A percentile compares a stretch with the other conserved stretches of the same genome.
These are phyloP conservation scores for Cetonia aurata DNA, from an alignment of 2,888 invertebrate genomes.

Conservation along the genomic window DNA sequence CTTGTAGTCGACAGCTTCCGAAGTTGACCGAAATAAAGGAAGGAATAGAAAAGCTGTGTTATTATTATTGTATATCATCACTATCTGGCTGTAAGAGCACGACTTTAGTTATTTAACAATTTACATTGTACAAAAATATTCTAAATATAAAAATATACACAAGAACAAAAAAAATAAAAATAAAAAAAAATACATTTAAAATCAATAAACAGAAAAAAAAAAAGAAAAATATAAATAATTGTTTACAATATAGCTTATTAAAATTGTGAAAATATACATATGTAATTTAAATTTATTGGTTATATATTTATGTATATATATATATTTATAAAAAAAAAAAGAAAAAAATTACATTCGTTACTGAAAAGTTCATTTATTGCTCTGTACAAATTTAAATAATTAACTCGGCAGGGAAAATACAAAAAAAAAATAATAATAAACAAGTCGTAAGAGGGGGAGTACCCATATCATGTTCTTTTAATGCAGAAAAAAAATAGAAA, in stretches of 20 bases:
- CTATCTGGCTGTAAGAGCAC: slow-evolving; percentile 7
- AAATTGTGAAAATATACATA: slow-evolving; percentile 34
- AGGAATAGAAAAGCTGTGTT: not conserved
- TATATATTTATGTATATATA: no score
- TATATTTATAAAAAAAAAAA: not conserved
- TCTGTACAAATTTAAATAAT: slow-evolving; percentile 21
- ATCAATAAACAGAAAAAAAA: slow-evolving; percentile 19
- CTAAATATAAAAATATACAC: slow-evolving; percentile 45
- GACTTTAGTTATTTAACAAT: slow-evolving; percentile 30
- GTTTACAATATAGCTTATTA: slow-evolving; percentile 22
- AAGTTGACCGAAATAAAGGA: not conserved
- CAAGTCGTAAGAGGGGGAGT: not conserved
- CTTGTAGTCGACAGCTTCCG: not conserved
- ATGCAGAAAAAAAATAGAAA: not conserved
- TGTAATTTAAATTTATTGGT: slow-evolving; percentile 15
- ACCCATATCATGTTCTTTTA: not conserved
- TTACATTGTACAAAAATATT: slow-evolving; percentile 40
- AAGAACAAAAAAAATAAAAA: slow-evolving; percentile 5
- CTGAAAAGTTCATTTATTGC: slow-evolving; percentile 20
- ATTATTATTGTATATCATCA: not conserved
- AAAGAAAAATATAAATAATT: slow-evolving; percentile 38
- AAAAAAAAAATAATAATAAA: slow-evolving; percentile 8
- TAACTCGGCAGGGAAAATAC: not conserved
- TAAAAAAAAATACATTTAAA: slow-evolving; percentile 41
- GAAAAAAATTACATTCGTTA: not conserved